Conservation (phyloP, 2,888 invertebrate species). For the Heliconius ismenius region DNA sequence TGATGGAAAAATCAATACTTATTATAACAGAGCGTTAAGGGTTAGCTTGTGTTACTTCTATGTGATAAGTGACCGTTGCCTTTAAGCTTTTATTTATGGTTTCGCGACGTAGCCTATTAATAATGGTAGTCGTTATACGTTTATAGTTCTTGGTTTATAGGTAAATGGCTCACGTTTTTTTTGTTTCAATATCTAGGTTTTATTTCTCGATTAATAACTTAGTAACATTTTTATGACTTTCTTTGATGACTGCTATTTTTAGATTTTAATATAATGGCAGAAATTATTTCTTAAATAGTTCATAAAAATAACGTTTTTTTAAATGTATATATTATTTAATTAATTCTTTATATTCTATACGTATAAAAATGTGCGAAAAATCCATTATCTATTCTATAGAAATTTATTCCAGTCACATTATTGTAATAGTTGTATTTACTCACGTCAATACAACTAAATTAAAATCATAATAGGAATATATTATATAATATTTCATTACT, state of each 20-base stretch:
- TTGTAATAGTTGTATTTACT: not conserved
- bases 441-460: conserved; percentile 22
- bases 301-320: too few relatives aligned
- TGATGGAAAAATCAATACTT: conserved; percentile 31
- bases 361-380: conserved; percentile 1
- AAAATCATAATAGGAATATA: conserved; percentile 16
- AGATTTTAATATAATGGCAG: not conserved
- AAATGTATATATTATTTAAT: not conserved
- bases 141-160: conserved; percentile 28
- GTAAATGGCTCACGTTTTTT: conserved; percentile 34
- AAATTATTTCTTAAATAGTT: not conserved
- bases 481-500: conserved; percentile 22
- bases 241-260: not conserved
- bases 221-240: conserved; percentile 24
- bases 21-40: conserved; percentile 33
- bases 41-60: conserved; percentile 33
- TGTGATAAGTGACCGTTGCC: conserved; percentile 37
- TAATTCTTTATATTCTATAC: not conserved
- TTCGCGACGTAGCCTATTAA: conserved; percentile 31
- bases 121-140: conserved; percentile 33
- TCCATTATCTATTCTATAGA: not conserved
- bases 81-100: conserved; percentile 38
- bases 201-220: conserved; percentile 20
- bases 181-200: conserved; percentile 24
- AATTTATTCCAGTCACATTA: not conserved